Percentiles rank a stretch among this genome's conserved stretches.
phyloP scores from a whole-genome alignment of 1,140 invertebrate genomes.

The Nixonia krombeini region DNA sequence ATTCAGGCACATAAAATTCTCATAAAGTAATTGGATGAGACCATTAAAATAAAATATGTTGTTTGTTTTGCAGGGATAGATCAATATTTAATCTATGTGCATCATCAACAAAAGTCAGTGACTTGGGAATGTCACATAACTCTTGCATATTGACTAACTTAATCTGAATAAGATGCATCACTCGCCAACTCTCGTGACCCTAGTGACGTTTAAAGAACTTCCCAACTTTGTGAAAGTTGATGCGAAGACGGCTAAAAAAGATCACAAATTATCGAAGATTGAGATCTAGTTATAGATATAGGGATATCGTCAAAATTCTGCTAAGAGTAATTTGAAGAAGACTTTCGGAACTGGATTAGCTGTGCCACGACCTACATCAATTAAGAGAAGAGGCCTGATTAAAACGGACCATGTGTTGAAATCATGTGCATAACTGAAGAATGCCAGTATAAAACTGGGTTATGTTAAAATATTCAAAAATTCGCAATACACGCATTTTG shows the following conservation, averaged over 20 bases:
- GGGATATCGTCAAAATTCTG: background rate
- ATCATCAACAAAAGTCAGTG: no score
- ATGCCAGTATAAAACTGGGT: background rate
- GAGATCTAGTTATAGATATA: constrained; percentile 7
- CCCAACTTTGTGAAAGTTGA: constrained; percentile 17
- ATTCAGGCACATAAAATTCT: no score
- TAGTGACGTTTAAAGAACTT: constrained; percentile 18
- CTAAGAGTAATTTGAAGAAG: constrained; percentile 14
- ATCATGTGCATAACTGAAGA: background rate
- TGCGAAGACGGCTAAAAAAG: constrained; percentile 19
- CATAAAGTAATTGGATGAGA: no score
- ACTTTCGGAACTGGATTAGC: constrained; percentile 17
- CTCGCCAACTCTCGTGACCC: constrained; percentile 4
- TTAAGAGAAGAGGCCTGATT: constrained; percentile 20
- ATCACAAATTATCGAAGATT: constrained; percentile 24
- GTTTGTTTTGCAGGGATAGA: no score
- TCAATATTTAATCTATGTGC: no score
- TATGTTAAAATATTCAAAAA: no score
- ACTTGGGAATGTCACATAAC: no score
- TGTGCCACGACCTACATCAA: constrained; percentile 11
- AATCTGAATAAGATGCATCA: no score
- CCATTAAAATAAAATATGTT: no score
- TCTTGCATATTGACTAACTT: no score
- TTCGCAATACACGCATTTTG: no score
- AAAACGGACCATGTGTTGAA: background rate